These are phyloP conservation scores for Strigamia maritima DNA, from an alignment of 2,888 invertebrate species.

Conservation along the genomic window DNA sequence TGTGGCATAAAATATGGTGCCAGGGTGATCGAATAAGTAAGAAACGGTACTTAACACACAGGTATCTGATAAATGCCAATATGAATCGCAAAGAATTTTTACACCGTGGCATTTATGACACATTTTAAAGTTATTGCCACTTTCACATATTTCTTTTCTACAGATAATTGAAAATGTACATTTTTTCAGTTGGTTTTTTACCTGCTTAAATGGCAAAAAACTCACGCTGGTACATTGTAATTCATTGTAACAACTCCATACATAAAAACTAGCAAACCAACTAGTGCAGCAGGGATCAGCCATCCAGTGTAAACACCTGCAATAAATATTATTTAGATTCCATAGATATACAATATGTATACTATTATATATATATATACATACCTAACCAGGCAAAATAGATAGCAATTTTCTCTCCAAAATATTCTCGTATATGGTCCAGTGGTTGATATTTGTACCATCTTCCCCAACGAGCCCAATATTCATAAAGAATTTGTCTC, in stretches of 20 bases:
- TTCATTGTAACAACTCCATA: conserved; percentile 57
- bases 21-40: conserved; percentile 60
- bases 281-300: conserved; percentile 58
- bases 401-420: conserved; percentile 60
- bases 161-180: not conserved
- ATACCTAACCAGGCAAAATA: conserved; percentile 61
- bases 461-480: conserved; percentile 59
- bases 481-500: conserved; percentile 57
- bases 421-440: conserved; percentile 60
- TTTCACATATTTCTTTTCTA: conserved; percentile 55
- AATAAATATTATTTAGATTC: not conserved
- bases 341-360: not conserved
- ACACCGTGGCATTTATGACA: conserved; percentile 60
- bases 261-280: conserved; percentile 59
- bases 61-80: conserved; percentile 58
- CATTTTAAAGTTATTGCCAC: conserved; percentile 56
- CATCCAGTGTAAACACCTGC: conserved; percentile 60
- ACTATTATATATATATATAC: conserved; percentile 37
- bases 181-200: too few species aligned
- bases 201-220: conserved; percentile 38
- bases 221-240: conserved; percentile 55
- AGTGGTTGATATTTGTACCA: conserved; percentile 61
- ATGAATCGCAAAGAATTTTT: conserved; percentile 55
- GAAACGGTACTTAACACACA: conserved; percentile 56
- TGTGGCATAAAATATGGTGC: conserved; percentile 59